A percentile compares a stretch with the other conserved stretches of the same genome.
Conservation (phyloP, 2,797 vertebrate genomes). For the Falco rusticolus region DNA sequence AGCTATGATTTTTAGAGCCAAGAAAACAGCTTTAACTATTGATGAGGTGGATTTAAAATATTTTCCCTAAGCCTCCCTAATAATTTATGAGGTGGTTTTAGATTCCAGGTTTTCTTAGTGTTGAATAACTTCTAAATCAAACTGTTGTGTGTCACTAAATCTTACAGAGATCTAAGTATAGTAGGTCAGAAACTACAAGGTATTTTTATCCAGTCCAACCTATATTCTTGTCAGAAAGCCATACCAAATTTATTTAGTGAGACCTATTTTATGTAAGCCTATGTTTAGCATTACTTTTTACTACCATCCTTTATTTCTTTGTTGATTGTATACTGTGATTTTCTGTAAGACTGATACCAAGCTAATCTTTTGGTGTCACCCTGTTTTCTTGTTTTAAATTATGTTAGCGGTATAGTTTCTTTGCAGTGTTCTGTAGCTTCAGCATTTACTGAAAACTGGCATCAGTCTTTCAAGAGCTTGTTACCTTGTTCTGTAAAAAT, state of each 20-base stretch:
- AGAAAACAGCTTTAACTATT: constrained; percentile 52
- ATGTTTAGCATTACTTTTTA: constrained; percentile 38
- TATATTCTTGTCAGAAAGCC: constrained; percentile 67
- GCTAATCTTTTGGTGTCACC: not conserved
- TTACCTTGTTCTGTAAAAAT: not conserved
- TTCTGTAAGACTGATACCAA: not conserved
- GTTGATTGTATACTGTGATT: not conserved
- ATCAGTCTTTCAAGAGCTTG: constrained; percentile 20
- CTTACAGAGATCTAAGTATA: constrained; percentile 57
- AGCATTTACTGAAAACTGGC: not conserved
- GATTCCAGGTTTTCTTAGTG: constrained; percentile 52
- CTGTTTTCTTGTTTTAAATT: not conserved
- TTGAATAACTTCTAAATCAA: constrained; percentile 66
- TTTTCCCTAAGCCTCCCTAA: constrained; percentile 51
- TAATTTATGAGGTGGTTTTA: constrained; percentile 65
- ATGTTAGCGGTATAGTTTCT: not conserved
- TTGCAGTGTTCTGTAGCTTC: not conserved
- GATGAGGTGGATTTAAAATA: constrained; percentile 50
- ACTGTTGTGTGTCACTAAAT: constrained; percentile 30
- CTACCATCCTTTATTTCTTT: not conserved
- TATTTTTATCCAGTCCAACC: constrained; percentile 71
- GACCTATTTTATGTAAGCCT: constrained; percentile 62
- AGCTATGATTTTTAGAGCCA: constrained; percentile 55
- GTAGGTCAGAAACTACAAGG: constrained; percentile 60
- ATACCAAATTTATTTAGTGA: constrained; percentile 35